A percentile compares a stretch with the other conserved stretches of the same genome.
These are phyloP conservation scores for Monochamus alternatus DNA, from an alignment of 2,888 invertebrate species.

Conservation along the genomic window DNA sequence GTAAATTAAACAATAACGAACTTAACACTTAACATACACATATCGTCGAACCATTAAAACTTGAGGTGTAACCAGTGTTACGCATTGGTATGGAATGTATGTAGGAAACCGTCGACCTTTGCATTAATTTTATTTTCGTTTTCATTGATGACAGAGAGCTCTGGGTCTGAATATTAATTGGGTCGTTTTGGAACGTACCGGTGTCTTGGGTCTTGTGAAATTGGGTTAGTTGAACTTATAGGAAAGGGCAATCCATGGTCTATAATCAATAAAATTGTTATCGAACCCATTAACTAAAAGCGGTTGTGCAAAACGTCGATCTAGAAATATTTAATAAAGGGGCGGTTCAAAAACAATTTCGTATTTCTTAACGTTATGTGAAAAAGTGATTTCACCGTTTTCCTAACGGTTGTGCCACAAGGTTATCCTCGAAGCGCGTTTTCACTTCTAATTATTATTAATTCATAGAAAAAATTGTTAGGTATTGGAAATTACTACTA, in stretches of 20 bases:
- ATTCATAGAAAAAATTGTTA: too few relatives aligned
- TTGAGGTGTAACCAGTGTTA: slow-evolving; percentile 15
- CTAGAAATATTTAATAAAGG: background rate
- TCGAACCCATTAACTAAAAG: background rate
- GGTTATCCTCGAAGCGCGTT: too few relatives aligned
- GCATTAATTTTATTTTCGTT: slow-evolving; percentile 38
- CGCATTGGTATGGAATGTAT: slow-evolving; percentile 32
- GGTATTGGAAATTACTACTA: too few relatives aligned
- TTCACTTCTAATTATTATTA: too few relatives aligned
- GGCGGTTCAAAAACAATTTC: background rate
- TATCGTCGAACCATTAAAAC: background rate
- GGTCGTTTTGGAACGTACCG: background rate
- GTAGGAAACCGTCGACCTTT: slow-evolving; percentile 40
- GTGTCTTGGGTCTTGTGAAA: background rate
- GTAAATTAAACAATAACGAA: slow-evolving; percentile 5
- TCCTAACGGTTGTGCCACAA: too few relatives aligned
- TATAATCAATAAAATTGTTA: slow-evolving; percentile 1
- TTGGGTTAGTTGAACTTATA: slow-evolving; percentile 3
- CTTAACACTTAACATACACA: background rate
- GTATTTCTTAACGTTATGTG: too few relatives aligned
- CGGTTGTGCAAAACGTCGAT: background rate
- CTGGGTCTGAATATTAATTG: background rate
- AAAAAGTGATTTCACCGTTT: too few relatives aligned
- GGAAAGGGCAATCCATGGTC: background rate
- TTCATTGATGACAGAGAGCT: slow-evolving; percentile 28